Evolutionary conservation across 2,888 invertebrate species (phyloP).

Genomic region (Mesopsocus fuscifrons): DNA sequence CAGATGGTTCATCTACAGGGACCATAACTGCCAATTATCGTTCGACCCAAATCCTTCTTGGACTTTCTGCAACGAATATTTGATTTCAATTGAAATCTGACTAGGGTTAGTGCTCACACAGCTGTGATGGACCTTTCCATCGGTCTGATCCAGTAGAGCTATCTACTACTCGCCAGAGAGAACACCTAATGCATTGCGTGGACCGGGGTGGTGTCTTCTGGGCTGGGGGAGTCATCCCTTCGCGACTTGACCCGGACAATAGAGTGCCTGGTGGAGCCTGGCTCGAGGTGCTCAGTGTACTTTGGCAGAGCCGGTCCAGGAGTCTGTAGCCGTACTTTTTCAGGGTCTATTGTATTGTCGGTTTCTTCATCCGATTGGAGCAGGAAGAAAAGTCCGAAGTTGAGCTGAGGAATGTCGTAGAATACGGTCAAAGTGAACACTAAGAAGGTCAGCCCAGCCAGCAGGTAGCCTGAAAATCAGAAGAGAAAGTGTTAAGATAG

Average conservation of each 20-base stretch:
- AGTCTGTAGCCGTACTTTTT: constrained; percentile 31
- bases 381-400: constrained; percentile 60
- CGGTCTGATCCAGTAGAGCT: too few relatives aligned
- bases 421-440: constrained; percentile 69
- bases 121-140: too few relatives aligned
- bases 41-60: too few relatives aligned
- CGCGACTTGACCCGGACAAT: constrained; percentile 19
- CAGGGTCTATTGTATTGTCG: constrained; percentile 33
- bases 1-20: too few relatives aligned
- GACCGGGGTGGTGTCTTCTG: constrained; percentile 18
- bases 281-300: constrained; percentile 19
- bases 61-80: too few relatives aligned
- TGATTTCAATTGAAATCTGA: too few relatives aligned
- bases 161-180: too few relatives aligned
- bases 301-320: constrained; percentile 17
- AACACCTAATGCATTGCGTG: constrained; percentile 16
- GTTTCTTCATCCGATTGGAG: constrained; percentile 34
- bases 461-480: constrained; percentile 46
- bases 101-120: too few relatives aligned
- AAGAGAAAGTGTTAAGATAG: constrained; percentile 14
- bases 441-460: constrained; percentile 61
- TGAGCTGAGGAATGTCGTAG: constrained; percentile 77
- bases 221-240: constrained; percentile 18
- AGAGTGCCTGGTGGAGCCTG: constrained; percentile 10
- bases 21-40: too few relatives aligned